Conservation (phyloP, 2,113 vertebrate species). For the Amphiprion percula region DNA sequence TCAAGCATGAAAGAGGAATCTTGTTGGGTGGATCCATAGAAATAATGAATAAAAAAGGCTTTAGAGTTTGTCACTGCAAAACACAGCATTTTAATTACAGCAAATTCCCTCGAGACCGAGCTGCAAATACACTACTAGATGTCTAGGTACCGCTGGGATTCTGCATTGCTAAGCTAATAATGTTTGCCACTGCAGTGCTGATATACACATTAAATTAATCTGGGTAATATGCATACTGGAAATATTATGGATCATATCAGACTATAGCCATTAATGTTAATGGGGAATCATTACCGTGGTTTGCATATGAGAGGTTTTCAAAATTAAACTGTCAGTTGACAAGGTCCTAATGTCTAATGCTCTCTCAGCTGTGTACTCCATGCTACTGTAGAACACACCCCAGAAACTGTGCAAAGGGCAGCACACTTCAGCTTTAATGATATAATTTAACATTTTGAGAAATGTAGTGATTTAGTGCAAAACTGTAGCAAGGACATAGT, state of each 20-base stretch:
- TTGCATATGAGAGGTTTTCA: constrained; percentile 54
- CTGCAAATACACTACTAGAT: constrained; percentile 58
- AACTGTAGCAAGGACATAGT: no score
- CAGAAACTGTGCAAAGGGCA: not conserved
- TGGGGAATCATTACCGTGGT: constrained; percentile 54
- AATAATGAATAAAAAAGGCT: constrained; percentile 78
- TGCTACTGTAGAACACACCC: not conserved
- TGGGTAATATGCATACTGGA: constrained; percentile 60
- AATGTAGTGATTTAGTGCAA: no score
- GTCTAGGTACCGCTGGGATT: constrained; percentile 44
- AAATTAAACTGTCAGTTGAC: constrained; percentile 49
- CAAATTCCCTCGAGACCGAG: constrained; percentile 50
- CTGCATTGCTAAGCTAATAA: constrained; percentile 67
- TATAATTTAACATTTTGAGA: no score
- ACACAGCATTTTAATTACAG: constrained; percentile 76
- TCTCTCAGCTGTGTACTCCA: constrained; percentile 18
- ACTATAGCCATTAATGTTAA: constrained; percentile 64
- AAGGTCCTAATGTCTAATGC: constrained; percentile 20
- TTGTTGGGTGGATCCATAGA: constrained; percentile 80
- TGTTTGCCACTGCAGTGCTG: constrained; percentile 58
- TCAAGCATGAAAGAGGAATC: constrained; percentile 81
- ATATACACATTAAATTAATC: constrained; percentile 68
- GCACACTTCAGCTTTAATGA: no score
- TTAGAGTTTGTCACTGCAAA: constrained; percentile 66
- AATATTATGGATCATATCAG: constrained; percentile 67